Percentiles rank a stretch among this genome's conserved stretches.
These are phyloP conservation scores for Rhinella marina DNA, from an alignment of 2,797 vertebrate genomes.

Conservation along the genomic window DNA sequence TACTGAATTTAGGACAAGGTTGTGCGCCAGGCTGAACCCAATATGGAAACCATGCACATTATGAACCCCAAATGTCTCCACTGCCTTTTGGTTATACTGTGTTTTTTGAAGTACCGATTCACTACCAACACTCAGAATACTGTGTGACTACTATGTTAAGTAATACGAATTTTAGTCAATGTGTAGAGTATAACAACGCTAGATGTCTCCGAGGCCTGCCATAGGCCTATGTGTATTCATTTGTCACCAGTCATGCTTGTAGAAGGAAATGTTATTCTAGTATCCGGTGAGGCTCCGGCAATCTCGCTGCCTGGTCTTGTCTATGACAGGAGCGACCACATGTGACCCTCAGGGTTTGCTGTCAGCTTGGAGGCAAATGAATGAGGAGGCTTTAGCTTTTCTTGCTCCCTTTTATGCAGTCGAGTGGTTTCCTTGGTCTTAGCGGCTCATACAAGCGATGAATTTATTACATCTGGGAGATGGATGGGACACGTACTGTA, in stretches of 20 bases:
- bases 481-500: constrained; percentile 51
- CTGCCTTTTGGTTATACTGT: background rate
- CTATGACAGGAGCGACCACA: constrained; percentile 4
- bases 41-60: too few species aligned
- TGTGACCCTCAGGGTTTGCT: constrained; percentile 17
- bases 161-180: background rate
- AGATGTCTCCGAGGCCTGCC: background rate
- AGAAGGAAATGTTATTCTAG: background rate
- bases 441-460: constrained; percentile 10
- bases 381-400: background rate
- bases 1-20: background rate
- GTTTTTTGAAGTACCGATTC: background rate
- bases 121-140: too few species aligned
- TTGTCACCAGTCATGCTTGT: background rate
- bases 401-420: constrained; percentile 48
- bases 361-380: background rate
- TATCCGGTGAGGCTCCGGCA: background rate
- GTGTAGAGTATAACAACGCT: background rate
- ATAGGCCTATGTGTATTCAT: background rate
- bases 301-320: background rate
- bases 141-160: background rate
- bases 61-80: too few species aligned
- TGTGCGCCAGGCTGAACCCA: too few species aligned
- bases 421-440: constrained; percentile 31
- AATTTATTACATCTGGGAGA: constrained; percentile 55